Evolutionary conservation across 2,888 invertebrate genomes (phyloP).

Genomic region (Ormia ochracea): DNA sequence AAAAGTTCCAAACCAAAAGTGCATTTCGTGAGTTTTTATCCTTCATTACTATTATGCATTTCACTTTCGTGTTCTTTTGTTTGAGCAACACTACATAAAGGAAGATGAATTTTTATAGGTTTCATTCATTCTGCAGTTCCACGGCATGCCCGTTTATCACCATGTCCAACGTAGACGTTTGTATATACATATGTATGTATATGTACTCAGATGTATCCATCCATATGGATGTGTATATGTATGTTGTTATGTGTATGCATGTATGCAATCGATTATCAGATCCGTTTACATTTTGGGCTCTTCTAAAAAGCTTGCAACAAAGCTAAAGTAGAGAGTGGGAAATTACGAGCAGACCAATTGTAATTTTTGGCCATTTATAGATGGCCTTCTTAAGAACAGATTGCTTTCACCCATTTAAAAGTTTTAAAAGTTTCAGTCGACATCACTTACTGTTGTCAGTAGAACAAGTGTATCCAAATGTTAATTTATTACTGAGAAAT

Average conservation of each 20-base stretch:
- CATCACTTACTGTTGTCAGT: not conserved
- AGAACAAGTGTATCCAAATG: not conserved
- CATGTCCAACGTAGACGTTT: no score
- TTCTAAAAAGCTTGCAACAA: not conserved
- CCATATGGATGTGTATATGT: no score
- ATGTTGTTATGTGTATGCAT: no score
- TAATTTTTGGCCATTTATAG: conserved; percentile 29
- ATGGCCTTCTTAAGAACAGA: conserved; percentile 7
- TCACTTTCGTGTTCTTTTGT: conserved; percentile 63
- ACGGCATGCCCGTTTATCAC: no score
- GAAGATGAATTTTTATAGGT: conserved; percentile 55
- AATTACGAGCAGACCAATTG: conserved; percentile 11
- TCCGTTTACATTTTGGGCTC: conserved; percentile 1
- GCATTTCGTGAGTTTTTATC: conserved; percentile 67
- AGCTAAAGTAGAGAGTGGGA: not conserved
- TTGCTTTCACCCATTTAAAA: conserved; percentile 2
- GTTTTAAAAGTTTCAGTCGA: conserved; percentile 1
- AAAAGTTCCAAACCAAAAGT: conserved; percentile 76
- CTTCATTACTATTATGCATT: conserved; percentile 63
- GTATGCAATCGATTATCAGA: no score
- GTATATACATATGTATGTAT: no score
- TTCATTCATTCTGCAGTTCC: conserved; percentile 1
- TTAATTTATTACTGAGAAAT: not conserved
- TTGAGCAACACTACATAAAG: conserved; percentile 61
- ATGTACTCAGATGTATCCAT: no score